These are phyloP conservation scores for Anguilla pacifica DNA, from an alignment of 2,797 vertebrate species.

Conservation along the genomic window DNA sequence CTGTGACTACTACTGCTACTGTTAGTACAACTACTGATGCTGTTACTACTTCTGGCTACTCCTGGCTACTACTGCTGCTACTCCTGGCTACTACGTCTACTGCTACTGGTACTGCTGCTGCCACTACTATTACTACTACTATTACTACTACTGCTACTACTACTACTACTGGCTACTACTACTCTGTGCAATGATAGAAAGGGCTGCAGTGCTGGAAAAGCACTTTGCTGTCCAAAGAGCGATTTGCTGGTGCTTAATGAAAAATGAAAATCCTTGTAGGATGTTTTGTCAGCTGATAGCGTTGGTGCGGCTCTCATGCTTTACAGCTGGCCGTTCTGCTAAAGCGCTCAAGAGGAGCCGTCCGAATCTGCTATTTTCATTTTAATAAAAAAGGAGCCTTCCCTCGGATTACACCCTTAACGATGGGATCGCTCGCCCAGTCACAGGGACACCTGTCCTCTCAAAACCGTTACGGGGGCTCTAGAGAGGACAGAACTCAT, in stretches of 20 bases:
- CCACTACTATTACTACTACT: no score
- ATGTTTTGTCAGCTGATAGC: constrained; percentile 43
- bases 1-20: no score
- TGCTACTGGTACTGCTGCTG: no score
- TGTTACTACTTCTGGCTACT: no score
- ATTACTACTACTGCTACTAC: neutral
- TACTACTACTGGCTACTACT: no score
- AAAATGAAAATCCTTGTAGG: constrained; percentile 22
- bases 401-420: neutral
- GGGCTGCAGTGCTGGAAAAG: constrained; percentile 39
- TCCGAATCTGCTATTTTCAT: constrained; percentile 35
- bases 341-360: constrained; percentile 23
- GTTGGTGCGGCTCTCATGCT: constrained; percentile 34
- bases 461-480: neutral
- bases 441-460: neutral
- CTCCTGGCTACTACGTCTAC: no score
- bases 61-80: no score
- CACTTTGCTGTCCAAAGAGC: constrained; percentile 34
- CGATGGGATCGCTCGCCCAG: neutral
- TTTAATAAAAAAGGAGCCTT: constrained; percentile 36
- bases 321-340: constrained; percentile 35
- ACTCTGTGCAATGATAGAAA: constrained; percentile 29
- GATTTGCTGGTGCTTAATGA: constrained; percentile 29
- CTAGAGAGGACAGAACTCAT: neutral
- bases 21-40: no score